Base-by-base conservation (phyloP, 2,797 vertebrate genomes). In the Heliangelus exortis region DNA sequence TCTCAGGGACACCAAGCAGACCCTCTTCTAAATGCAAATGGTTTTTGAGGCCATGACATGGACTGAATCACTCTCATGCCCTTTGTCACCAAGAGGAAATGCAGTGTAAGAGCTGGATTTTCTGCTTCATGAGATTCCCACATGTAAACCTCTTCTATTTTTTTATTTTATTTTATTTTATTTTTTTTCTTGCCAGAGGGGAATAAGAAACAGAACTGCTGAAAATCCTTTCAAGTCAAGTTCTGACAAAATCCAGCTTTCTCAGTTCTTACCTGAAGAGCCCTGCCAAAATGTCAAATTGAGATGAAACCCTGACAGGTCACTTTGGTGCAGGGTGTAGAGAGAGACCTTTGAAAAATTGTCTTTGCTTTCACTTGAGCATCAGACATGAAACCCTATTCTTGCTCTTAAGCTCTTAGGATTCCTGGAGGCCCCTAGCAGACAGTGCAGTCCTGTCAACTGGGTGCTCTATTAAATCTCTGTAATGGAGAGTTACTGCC, bases 151-250 rank as follows among this genome's bases (percentile, higher is more conserved):
- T 12, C 45, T 31, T 39, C 23, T 20, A 9, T 47, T 47, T 47
- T 47, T 48, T 48, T 48, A n/a, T 48, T 48, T 48, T 48, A 23
- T 50, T 48, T 50, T 6, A 12, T 47, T 48, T 48, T 48, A 36
- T 15, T 43, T 47, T 59, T 67, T 33, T 13, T 41, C 54, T 88
- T 87, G 15, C 77, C 73, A 63, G 71, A 84, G 78, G 34, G 74
- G 74, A 92, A 89, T 72, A 94, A 90, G 77, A 84, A 92, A 50
- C 23, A 90, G 57, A 86, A 84, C 39, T 45, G 41, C 3, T 69
- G 74, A 90, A 89, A 95, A 92, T 47, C 34, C 63, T 95, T 91
- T 96, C 74, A 95, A 92, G 87, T 91, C 67, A 82, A 90, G 78
- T 91, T 93, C 87, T 84, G 43, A 92, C 16, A 92, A 95, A 93